Base-by-base conservation (phyloP, 2,888 invertebrate genomes). In the Xanthia togata region DNA sequence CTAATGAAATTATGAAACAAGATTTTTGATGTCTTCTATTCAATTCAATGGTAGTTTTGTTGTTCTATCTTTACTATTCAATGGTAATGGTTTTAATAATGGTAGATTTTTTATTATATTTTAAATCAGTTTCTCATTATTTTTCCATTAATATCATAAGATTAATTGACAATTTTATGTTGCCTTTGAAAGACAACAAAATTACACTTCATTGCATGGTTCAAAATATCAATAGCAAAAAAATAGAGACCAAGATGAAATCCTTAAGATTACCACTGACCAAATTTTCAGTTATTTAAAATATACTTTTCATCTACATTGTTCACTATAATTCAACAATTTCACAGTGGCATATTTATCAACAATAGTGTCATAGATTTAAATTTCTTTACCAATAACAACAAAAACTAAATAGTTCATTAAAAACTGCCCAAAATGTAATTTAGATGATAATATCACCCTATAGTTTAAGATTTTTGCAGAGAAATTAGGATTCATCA, bases 401-500 rank as follows among this genome's bases (percentile, higher is more conserved):
- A 77, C 63, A 77, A 76, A 57, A 67, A 12, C 12, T 59, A 35
- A 17, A 20, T 17, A 55, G 17, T 44, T 23, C 5, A 62, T 17
- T 38, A 47, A 20, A 20, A 35, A 38, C 35, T 65, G 47, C 14
- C 31, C 12, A 38, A 68, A 50, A 50, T 62, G 53, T 35, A 20
- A 60, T 73, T 63, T 44, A 44, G 0, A 59, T 57, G 11, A 44
- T 65, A 44, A 47, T 57, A 76, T 17, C 4, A 67, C 12, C 17
- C 31, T 14, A 26, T 20, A 35, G 8, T 47, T 20, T 23, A 53
- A 38, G 12, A 60, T 20, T 65, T 64, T 50, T 26, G 26, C n/a
- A 67, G 23, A 57, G 14, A 73, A 67, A 20, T 73, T 20, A 65
- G 63, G 64, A 80, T 75, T 62, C 62, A 77, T 38, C 67, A 63